Evolutionary conservation across 2,888 invertebrate genomes (phyloP).

Genomic region (Folsomia candida): DNA sequence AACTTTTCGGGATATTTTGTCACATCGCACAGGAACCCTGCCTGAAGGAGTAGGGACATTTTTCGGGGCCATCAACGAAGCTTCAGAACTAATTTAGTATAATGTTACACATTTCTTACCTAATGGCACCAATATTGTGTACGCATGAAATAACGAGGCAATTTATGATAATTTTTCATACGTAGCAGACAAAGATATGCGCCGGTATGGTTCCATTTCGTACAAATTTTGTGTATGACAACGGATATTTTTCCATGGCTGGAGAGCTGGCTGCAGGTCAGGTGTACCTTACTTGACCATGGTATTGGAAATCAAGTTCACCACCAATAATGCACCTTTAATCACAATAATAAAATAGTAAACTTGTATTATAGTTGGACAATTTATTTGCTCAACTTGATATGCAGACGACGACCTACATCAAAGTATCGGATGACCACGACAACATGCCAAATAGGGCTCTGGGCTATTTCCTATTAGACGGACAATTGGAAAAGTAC

Average conservation of each 20-base stretch:
- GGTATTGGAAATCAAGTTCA: background rate
- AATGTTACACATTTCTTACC: no score
- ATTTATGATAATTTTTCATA: background rate
- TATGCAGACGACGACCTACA: background rate
- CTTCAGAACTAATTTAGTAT: background rate
- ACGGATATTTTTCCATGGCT: background rate
- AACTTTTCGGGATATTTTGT: background rate
- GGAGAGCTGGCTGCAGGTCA: background rate
- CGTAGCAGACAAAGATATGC: constrained; percentile 1
- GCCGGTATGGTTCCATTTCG: background rate
- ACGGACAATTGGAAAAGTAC: background rate
- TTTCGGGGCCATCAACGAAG: background rate
- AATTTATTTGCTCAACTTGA: background rate
- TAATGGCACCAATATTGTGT: no score
- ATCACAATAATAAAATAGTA: no score
- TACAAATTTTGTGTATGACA: background rate
- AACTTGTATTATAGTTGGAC: background rate
- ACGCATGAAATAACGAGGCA: no score
- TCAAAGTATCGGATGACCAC: background rate
- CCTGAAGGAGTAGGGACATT: background rate
- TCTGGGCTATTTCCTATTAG: background rate
- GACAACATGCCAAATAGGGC: background rate
- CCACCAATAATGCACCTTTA: background rate
- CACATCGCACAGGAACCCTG: background rate
- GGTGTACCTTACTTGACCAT: background rate